phyloP scores from a whole-genome alignment of 1,140 invertebrate genomes.

The Hypothenemus hampei region DNA sequence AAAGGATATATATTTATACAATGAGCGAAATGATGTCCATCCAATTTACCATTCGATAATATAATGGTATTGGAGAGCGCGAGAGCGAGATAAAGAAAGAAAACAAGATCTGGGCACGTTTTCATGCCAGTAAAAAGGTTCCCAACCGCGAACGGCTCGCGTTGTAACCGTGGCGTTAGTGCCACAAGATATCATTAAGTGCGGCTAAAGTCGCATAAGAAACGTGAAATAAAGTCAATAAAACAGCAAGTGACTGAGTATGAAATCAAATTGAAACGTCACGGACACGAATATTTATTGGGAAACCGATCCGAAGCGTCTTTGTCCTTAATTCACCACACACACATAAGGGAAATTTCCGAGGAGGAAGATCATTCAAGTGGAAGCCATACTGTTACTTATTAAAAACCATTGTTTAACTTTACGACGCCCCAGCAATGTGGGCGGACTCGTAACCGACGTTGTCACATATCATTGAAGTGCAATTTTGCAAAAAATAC shows the following conservation, averaged over 20 bases:
- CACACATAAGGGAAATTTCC: background rate
- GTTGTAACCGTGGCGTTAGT: conserved; percentile 36
- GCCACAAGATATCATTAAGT: conserved; percentile 39
- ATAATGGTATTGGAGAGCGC: conserved; percentile 38
- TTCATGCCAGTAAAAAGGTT: conserved; percentile 37
- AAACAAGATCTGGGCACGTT: conserved; percentile 36
- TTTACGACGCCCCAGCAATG: too few relatives aligned
- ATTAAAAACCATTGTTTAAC: background rate
- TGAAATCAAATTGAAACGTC: conserved; percentile 43
- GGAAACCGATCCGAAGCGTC: conserved; percentile 17
- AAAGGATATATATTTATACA: conserved; percentile 27
- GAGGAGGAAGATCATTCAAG: background rate
- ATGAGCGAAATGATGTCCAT: conserved; percentile 23
- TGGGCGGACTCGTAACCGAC: too few relatives aligned
- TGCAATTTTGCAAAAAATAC: too few relatives aligned
- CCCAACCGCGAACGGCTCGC: conserved; percentile 35
- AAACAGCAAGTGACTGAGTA: conserved; percentile 43
- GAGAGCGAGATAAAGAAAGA: too few relatives aligned
- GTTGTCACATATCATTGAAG: too few relatives aligned
- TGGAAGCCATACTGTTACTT: background rate
- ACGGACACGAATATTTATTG: conserved; percentile 31
- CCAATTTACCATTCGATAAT: conserved; percentile 37
- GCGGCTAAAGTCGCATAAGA: conserved; percentile 39
- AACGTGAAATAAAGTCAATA: conserved; percentile 42
- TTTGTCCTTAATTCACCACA: background rate